Conservation (phyloP, 2,797 vertebrate species). For the Esox masquinongy region DNA sequence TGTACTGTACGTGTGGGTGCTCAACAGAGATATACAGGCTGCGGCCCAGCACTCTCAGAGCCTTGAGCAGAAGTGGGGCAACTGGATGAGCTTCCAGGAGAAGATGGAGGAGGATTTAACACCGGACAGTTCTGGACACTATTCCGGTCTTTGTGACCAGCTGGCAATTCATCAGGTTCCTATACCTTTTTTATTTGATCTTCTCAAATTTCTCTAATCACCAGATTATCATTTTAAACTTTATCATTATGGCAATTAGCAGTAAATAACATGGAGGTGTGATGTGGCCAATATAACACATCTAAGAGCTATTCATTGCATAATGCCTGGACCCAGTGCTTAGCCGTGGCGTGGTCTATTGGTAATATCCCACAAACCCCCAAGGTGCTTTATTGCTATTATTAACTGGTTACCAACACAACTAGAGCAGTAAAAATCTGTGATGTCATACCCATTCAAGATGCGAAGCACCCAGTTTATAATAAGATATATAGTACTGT, state of each 20-base stretch:
- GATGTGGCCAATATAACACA: too few relatives aligned
- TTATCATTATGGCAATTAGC: neutral
- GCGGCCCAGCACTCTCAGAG: constrained; percentile 61
- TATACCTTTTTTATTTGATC: neutral
- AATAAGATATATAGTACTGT: too few relatives aligned
- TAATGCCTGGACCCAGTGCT: too few relatives aligned
- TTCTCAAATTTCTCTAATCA: neutral
- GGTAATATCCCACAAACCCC: too few relatives aligned
- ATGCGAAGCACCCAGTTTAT: too few relatives aligned
- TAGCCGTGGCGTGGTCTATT: too few relatives aligned
- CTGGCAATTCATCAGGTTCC: constrained; percentile 82
- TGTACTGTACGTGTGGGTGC: constrained; percentile 2
- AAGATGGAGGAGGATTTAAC: constrained; percentile 65
- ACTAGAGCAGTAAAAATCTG: too few relatives aligned
- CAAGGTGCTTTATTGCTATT: too few relatives aligned
- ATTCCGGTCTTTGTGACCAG: constrained; percentile 72
- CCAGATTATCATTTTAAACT: neutral
- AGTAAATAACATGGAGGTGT: too few relatives aligned
- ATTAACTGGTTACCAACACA: too few relatives aligned
- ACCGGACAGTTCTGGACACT: constrained; percentile 48
- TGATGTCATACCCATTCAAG: too few relatives aligned
- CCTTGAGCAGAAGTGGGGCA: constrained; percentile 79
- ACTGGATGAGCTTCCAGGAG: constrained; percentile 75
- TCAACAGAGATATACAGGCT: constrained; percentile 74
- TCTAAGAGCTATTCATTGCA: too few relatives aligned